Conservation (phyloP, 2,797 vertebrate species). For the Cygnus olor region DNA sequence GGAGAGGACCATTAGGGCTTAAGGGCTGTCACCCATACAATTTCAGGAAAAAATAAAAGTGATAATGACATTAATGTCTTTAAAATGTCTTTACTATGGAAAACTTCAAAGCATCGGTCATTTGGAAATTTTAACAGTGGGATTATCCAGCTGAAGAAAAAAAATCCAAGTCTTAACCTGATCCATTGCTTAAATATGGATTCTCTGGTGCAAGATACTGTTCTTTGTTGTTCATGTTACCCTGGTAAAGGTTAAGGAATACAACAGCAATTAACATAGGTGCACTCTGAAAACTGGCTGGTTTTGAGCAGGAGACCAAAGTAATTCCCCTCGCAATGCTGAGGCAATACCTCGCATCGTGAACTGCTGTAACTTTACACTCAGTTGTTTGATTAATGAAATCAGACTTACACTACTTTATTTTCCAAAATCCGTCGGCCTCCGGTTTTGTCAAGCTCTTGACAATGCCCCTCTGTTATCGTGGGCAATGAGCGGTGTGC, state of each 20-base stretch:
- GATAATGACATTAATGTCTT: not conserved
- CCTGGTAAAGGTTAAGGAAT: conserved; percentile 26
- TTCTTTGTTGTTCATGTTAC: conserved; percentile 27
- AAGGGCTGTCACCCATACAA: not conserved
- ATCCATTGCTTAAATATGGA: not conserved
- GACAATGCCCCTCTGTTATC: not conserved
- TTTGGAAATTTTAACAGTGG: not conserved
- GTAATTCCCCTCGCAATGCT: not conserved
- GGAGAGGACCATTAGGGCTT: not conserved
- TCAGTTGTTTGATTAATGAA: not conserved
- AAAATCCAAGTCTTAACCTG: not conserved
- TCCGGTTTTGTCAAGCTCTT: not conserved
- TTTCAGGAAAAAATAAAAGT: not conserved
- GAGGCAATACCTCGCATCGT: not conserved
- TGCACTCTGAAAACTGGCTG: conserved; percentile 36
- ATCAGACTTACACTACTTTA: not conserved
- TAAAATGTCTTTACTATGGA: not conserved
- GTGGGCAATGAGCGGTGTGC: not conserved
- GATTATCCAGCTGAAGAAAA: not conserved
- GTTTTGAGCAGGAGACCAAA: not conserved
- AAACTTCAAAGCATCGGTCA: not conserved
- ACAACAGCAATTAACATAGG: conserved; percentile 29
- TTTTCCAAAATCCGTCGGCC: not conserved
- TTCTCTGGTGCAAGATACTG: not conserved
- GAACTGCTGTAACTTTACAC: not conserved